Percentiles rank a stretch among this genome's conserved stretches.
Evolutionary conservation across 2,113 vertebrate genomes (phyloP).

Genomic region (Bagarius yarrelli): DNA sequence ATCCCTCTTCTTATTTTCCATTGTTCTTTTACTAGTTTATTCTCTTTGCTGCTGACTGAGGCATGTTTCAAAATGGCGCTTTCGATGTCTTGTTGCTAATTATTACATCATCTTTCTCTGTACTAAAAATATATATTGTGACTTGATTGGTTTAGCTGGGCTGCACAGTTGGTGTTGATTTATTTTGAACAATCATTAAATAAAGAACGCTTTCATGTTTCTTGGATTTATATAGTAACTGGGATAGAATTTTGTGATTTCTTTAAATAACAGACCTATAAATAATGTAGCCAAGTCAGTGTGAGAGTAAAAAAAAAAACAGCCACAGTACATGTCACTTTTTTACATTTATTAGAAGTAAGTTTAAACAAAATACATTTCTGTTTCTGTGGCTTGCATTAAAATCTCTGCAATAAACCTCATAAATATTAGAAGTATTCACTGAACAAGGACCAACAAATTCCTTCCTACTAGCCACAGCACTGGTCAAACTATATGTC

Average conservation of each 20-base stretch:
- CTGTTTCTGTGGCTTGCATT: no score
- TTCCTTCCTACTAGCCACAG: no score
- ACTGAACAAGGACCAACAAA: no score
- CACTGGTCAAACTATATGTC: no score
- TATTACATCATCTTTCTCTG: slow-evolving; percentile 53
- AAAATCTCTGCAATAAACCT: no score
- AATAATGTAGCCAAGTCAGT: background rate
- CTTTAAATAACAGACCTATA: background rate
- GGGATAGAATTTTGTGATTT: background rate
- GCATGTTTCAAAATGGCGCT: slow-evolving; percentile 41
- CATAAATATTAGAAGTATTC: no score
- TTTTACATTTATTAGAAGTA: background rate
- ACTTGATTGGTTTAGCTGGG: slow-evolving; percentile 56
- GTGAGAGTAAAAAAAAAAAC: background rate
- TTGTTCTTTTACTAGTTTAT: slow-evolving; percentile 6
- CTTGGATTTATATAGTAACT: background rate
- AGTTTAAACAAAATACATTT: background rate
- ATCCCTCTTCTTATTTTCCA: slow-evolving; percentile 32
- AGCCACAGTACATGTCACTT: no score
- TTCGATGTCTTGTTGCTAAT: slow-evolving; percentile 41
- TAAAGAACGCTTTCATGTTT: slow-evolving; percentile 60
- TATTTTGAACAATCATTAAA: slow-evolving; percentile 70
- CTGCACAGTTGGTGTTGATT: slow-evolving; percentile 57
- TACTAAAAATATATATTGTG: slow-evolving; percentile 52
- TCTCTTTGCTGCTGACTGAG: slow-evolving; percentile 1